Evolutionary conservation across 2,113 vertebrate genomes (phyloP).

Genomic region (Grallaria varia): DNA sequence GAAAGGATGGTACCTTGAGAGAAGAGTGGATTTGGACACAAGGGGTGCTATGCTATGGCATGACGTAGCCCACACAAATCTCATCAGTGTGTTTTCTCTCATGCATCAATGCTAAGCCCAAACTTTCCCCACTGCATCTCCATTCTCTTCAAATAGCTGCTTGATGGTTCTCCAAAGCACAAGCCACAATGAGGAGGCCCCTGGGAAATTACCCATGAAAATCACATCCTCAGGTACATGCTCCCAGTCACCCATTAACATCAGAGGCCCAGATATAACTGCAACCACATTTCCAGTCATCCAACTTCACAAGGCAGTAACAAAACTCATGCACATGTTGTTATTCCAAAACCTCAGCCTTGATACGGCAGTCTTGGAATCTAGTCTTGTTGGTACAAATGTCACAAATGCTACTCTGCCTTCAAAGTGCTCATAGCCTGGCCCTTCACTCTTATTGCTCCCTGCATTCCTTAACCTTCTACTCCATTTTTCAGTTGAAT

Average conservation of each 20-base stretch:
- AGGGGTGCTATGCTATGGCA: fast-evolving
- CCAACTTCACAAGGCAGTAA: not conserved
- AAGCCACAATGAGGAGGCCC: not conserved
- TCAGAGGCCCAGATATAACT: not conserved
- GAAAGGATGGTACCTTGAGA: not conserved
- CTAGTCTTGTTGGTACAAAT: not conserved
- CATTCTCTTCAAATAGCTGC: not conserved
- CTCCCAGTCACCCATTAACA: not conserved
- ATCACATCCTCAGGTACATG: not conserved
- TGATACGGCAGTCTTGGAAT: not conserved
- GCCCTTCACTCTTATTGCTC: not conserved
- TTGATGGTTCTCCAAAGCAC: not conserved
- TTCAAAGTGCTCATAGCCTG: not conserved
- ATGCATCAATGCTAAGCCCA: not conserved
- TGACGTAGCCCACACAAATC: not conserved
- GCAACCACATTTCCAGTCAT: not conserved
- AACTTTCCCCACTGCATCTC: not conserved
- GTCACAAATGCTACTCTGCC: not conserved
- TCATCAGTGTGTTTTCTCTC: not conserved
- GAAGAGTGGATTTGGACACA: not conserved
- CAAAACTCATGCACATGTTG: not conserved
- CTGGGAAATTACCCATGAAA: not conserved
- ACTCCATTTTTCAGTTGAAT: not conserved
- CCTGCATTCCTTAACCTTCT: not conserved
- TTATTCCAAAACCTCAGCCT: not conserved